A percentile compares a stretch with the other conserved stretches of the same genome.
Evolutionary conservation across 2,888 invertebrate genomes (phyloP).

Genomic region (Clusia tigrina): DNA sequence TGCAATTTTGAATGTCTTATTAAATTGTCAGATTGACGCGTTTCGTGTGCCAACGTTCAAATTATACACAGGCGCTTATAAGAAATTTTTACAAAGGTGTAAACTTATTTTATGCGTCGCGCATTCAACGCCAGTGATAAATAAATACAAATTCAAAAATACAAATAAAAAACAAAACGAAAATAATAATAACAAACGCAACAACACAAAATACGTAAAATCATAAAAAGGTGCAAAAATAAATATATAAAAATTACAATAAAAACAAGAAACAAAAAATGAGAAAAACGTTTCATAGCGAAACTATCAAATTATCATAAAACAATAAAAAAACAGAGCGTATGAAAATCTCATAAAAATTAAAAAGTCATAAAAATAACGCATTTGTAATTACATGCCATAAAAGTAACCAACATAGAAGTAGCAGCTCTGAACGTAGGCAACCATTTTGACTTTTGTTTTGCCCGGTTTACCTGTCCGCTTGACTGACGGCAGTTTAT

Average conservation of each 20-base stretch:
- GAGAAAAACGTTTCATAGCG: background rate
- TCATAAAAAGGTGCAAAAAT: background rate
- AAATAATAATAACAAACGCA: slow-evolving; percentile 13
- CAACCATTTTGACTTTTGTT: background rate
- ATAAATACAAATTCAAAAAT: too few species aligned
- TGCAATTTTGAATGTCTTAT: too few species aligned
- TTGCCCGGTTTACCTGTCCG: slow-evolving; percentile 16
- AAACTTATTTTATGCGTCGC: too few species aligned
- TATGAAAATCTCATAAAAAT: slow-evolving; percentile 41
- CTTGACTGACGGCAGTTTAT: too few species aligned
- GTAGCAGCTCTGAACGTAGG: too few species aligned
- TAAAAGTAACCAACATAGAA: slow-evolving; percentile 23
- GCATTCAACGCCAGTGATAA: too few species aligned
- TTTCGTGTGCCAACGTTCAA: too few species aligned
- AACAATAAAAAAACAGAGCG: slow-evolving; percentile 13
- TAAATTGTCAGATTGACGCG: too few species aligned
- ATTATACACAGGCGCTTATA: too few species aligned
- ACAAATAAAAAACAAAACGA: slow-evolving; percentile 31
- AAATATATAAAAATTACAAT: background rate
- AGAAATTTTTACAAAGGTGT: too few species aligned
- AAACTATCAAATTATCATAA: background rate
- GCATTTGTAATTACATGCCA: slow-evolving; percentile 33
- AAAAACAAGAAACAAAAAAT: slow-evolving; percentile 4
- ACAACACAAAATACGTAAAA: background rate
- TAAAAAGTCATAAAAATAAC: slow-evolving; percentile 50